Evolutionary conservation across 1,140 invertebrate genomes (phyloP).

Genomic region (Cyclargus thomasi): DNA sequence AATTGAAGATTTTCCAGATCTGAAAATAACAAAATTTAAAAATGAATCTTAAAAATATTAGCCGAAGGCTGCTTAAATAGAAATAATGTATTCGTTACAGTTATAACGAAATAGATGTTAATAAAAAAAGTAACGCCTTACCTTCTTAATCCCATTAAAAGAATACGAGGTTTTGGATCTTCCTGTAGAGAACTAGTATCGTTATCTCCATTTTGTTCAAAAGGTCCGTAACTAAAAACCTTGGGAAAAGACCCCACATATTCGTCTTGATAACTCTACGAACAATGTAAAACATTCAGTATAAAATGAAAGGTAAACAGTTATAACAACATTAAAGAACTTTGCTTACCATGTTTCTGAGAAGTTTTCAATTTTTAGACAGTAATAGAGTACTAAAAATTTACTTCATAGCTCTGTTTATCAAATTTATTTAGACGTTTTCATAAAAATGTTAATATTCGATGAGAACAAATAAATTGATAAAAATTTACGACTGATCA

Average conservation of each 20-base stretch:
- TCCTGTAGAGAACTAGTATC: slow-evolving; percentile 76
- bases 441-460: too few relatives aligned
- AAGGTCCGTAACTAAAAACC: slow-evolving; percentile 93
- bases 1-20: slow-evolving; percentile 99
- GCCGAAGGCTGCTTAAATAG: too few relatives aligned
- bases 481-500: too few relatives aligned
- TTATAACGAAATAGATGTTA: background rate
- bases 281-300: slow-evolving; percentile 7
- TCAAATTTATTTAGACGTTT: background rate
- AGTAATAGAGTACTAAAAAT: background rate
- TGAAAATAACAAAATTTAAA: slow-evolving; percentile 48
- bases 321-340: background rate
- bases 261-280: slow-evolving; percentile 83
- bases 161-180: slow-evolving; percentile 92
- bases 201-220: slow-evolving; percentile 80
- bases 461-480: too few relatives aligned
- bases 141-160: slow-evolving; percentile 96
- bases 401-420: background rate
- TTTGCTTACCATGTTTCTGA: slow-evolving; percentile 16
- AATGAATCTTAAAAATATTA: background rate
- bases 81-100: too few relatives aligned
- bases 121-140: slow-evolving; percentile 42
- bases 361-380: background rate
- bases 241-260: slow-evolving; percentile 92
- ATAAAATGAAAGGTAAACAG: background rate